phyloP scores from a whole-genome alignment of 2,113 vertebrate genomes.

The Muscicapa adusta region DNA sequence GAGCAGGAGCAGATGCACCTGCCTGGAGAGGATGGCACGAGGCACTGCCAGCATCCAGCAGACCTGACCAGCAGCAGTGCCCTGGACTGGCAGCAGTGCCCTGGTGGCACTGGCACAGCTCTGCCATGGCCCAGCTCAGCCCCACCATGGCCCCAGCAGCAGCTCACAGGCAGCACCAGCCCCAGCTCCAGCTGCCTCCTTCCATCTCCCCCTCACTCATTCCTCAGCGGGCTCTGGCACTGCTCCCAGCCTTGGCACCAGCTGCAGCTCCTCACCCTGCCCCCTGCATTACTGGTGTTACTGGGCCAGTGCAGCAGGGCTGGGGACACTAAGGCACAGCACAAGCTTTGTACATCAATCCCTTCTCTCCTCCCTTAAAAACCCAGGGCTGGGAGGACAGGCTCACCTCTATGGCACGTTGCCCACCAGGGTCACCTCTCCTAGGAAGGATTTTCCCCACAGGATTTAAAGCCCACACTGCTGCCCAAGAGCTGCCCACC shows the following conservation, averaged over 20 bases:
- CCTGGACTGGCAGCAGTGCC: accelerated
- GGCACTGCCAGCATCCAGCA: background rate
- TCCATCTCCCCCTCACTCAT: conserved; percentile 36
- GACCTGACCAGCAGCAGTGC: background rate
- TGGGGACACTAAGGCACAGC: background rate
- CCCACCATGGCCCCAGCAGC: accelerated
- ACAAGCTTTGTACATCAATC: accelerated
- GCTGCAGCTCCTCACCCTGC: background rate
- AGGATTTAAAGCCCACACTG: accelerated
- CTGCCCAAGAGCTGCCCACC: accelerated
- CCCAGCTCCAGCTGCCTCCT: conserved; percentile 13
- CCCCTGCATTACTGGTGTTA: background rate
- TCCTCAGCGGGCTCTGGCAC: background rate
- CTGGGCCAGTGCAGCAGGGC: background rate
- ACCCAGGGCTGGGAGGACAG: accelerated
- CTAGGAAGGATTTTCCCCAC: accelerated
- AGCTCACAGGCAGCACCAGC: background rate
- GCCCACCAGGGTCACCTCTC: background rate
- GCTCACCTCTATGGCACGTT: accelerated
- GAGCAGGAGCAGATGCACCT: background rate
- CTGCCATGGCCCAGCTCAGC: background rate
- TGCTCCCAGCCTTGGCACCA: background rate
- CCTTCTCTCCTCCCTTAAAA: background rate
- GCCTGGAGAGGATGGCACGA: background rate
- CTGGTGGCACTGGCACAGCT: background rate